Evolutionary conservation across 2,797 vertebrate genomes (phyloP), one percentile per base, ranked within the genome.

Genomic region (Tauraco hartlaubi): DNA sequence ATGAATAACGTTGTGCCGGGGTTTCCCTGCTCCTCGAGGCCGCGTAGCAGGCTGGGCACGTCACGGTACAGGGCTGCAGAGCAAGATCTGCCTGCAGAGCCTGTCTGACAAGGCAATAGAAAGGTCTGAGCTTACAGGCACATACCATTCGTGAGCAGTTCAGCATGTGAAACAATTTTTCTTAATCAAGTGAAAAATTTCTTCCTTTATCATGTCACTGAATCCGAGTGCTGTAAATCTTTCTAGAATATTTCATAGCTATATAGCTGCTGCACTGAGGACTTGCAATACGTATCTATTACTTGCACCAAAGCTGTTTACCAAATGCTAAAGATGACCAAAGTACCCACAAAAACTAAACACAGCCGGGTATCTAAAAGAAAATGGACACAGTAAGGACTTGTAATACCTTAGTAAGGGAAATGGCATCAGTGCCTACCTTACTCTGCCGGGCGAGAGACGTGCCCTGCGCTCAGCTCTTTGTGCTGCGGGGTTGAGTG

Each of bases 401-500:
- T 23, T 81, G 25, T 54, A 29, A 49, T 35, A 15, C 23, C 13
- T 67, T 16, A 35, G 9, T 37, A 33, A 67, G 41, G 8, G 33
- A 71, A 44, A 29, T 51, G 20, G 20, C 13, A 25, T 49, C n/a
- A 1, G 15, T 71, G 52, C 37, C 16, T 41, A 51, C 46, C 23
- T n/a, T 18, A 12, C 39, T 56, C 9, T 37, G 56, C 46, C 9
- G 17, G 39, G 33, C 1, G 0, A 58, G 39, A 37, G 43, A 1
- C 0, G 23, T 7, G 11, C 43, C 41, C 41, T n/a, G 48, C 43
- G 73, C 44, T 12, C 9, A 12, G 66, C 46, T 15, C 28, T 51
- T 10, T 43, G 61, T 54, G 59, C 35, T 13, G 23, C 14, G 15
- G 13, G 22, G 39, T 28, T 52, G 31, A 82, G 35, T 3, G 3